A percentile compares a stretch with the other conserved stretches of the same genome.
phyloP scores from a whole-genome alignment of 2,113 vertebrate species.

The Ranitomeya variabilis region DNA sequence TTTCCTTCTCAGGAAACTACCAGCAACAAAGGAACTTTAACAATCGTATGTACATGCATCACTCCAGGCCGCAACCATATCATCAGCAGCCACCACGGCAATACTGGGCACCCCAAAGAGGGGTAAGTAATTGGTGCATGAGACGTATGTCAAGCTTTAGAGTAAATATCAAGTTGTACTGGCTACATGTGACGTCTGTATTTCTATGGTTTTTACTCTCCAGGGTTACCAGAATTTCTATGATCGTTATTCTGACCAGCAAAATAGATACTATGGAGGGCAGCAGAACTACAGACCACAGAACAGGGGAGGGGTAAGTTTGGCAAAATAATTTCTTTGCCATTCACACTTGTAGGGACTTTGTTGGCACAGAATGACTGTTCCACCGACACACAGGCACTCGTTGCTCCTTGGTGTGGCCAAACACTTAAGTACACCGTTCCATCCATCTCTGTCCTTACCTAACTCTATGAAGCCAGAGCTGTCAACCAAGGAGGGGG shows the following conservation, averaged over 20 bases:
- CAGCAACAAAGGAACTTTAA: conserved; percentile 70
- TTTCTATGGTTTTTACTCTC: not conserved
- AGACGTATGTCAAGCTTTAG: not conserved
- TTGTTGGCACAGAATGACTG: too few species aligned
- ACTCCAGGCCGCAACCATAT: conserved; percentile 40
- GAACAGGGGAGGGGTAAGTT: conserved; percentile 72
- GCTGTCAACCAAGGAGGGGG: too few species aligned
- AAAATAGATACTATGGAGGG: conserved; percentile 69
- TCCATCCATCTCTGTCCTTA: too few species aligned
- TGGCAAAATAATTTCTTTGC: not conserved
- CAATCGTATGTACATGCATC: conserved; percentile 66
- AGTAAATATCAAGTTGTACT: too few species aligned
- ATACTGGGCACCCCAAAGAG: conserved; percentile 71
- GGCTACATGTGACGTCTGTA: too few species aligned
- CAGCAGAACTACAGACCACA: conserved; percentile 77
- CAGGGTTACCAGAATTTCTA: conserved; percentile 73
- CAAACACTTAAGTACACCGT: too few species aligned
- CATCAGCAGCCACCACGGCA: conserved; percentile 62
- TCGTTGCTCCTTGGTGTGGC: too few species aligned
- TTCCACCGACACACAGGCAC: too few species aligned
- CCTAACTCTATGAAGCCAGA: too few species aligned
- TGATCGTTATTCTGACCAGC: conserved; percentile 71
- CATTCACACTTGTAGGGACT: too few species aligned
- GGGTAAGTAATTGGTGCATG: conserved; percentile 64
- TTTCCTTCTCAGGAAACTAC: conserved; percentile 67